These are phyloP conservation scores for Gallinago stenura DNA, from an alignment of 2,797 vertebrate species.

Conservation along the genomic window DNA sequence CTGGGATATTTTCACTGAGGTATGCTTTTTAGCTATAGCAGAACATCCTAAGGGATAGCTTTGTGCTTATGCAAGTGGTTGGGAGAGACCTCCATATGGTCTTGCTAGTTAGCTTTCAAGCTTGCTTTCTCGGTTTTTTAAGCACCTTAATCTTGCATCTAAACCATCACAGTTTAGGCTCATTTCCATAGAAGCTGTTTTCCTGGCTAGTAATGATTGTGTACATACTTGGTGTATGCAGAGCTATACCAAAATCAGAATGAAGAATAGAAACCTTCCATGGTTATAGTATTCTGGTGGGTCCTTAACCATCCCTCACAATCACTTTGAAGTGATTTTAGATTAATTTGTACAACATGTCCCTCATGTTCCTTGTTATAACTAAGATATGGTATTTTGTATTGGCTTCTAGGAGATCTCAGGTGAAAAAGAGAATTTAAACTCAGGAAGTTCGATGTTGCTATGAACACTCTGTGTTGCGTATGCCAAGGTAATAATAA, in stretches of 20 bases:
- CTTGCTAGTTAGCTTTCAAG: not conserved
- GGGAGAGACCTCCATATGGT: rapidly evolving
- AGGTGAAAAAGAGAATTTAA: not conserved
- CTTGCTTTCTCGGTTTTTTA: not conserved
- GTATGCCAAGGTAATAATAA: not conserved
- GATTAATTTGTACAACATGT: not conserved
- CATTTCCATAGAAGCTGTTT: not conserved
- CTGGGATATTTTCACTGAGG: not conserved
- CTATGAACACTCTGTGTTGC: not conserved
- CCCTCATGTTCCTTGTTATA: not conserved
- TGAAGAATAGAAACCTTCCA: not conserved
- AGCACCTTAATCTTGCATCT: not conserved
- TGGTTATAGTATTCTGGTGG: not conserved
- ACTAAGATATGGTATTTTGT: not conserved
- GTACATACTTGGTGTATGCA: not conserved
- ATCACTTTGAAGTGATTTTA: not conserved
- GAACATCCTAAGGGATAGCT: not conserved
- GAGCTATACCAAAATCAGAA: not conserved
- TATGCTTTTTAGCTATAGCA: not conserved
- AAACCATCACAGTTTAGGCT: not conserved
- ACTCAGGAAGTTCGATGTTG: not conserved
- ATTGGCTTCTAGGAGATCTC: not conserved
- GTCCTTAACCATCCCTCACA: not conserved
- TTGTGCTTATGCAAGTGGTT: not conserved
- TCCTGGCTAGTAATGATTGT: not conserved